Percentiles rank a stretch among this genome's conserved stretches.
Evolutionary conservation across 1,140 invertebrate species (phyloP).

Genomic region (Globodera rostochiensis): DNA sequence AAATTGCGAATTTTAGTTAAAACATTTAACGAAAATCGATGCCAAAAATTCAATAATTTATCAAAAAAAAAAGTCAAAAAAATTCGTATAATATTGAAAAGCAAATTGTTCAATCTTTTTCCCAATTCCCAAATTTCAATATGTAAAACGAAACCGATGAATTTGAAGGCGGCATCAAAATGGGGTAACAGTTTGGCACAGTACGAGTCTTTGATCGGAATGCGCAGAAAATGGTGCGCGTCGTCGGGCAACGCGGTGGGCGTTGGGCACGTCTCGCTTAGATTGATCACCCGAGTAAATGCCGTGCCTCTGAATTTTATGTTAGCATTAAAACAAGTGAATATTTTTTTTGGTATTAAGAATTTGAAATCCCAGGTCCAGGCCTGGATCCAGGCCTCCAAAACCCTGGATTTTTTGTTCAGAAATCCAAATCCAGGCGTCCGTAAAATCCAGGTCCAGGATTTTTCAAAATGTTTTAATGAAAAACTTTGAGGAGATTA

Average conservation of each 20-base stretch:
- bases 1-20: too few species aligned
- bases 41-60: too few species aligned
- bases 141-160: slow-evolving; percentile 69
- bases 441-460: too few species aligned
- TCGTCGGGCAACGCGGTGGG: slow-evolving; percentile 69
- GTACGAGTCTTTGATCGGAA: slow-evolving; percentile 73
- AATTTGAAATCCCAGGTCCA: too few species aligned
- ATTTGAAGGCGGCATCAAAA: slow-evolving; percentile 72
- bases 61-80: too few species aligned
- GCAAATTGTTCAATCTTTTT: too few species aligned
- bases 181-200: slow-evolving; percentile 71
- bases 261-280: slow-evolving; percentile 72
- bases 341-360: neutral
- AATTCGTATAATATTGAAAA: too few species aligned
- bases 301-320: slow-evolving; percentile 63
- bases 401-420: too few species aligned
- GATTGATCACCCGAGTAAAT: slow-evolving; percentile 73
- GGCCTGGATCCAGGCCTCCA: too few species aligned
- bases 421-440: too few species aligned
- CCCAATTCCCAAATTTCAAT: too few species aligned
- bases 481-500: neutral
- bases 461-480: neutral
- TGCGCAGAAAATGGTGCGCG: slow-evolving; percentile 71
- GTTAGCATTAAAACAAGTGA: neutral
- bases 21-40: too few species aligned